Percentiles rank a stretch among this genome's conserved stretches.
phyloP scores from a whole-genome alignment of 2,113 vertebrate genomes.

The Zosterops hypoxanthus region DNA sequence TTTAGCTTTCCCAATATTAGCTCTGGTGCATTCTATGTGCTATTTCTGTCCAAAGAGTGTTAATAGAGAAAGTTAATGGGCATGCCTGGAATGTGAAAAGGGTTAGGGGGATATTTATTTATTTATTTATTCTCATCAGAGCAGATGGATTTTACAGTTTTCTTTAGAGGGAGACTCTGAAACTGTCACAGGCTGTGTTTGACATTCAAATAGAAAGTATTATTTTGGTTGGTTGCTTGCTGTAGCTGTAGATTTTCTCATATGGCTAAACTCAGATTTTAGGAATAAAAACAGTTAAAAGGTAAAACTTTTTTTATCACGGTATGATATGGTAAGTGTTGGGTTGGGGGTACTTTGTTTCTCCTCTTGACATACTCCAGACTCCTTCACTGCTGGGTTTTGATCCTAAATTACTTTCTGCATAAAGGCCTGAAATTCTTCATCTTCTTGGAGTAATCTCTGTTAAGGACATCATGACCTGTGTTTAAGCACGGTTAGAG shows the following conservation, averaged over 20 bases:
- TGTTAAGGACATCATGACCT: background rate
- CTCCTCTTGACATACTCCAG: background rate
- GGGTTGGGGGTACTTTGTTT: background rate
- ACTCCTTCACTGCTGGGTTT: background rate
- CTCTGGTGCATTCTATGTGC: background rate
- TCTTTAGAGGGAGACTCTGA: background rate
- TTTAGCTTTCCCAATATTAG: slow-evolving; percentile 52
- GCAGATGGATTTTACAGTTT: slow-evolving; percentile 30
- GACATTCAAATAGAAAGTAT: background rate
- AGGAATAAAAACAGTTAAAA: background rate
- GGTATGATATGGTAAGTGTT: background rate
- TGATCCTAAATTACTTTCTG: background rate
- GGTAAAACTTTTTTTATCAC: background rate
- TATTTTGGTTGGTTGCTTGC: background rate
- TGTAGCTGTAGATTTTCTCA: background rate
- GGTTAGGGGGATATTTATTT: background rate
- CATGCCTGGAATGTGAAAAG: slow-evolving; percentile 44
- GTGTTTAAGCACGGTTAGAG: background rate
- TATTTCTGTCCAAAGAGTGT: slow-evolving; percentile 39
- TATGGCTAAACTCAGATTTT: background rate
- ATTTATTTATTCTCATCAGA: slow-evolving; percentile 7
- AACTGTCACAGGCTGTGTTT: background rate
- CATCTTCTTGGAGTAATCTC: background rate
- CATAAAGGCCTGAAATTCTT: background rate
- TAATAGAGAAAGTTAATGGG: slow-evolving; percentile 44